Conservation (phyloP, 92 coral and sea anemone species). For the Desmophyllum pertusum region DNA sequence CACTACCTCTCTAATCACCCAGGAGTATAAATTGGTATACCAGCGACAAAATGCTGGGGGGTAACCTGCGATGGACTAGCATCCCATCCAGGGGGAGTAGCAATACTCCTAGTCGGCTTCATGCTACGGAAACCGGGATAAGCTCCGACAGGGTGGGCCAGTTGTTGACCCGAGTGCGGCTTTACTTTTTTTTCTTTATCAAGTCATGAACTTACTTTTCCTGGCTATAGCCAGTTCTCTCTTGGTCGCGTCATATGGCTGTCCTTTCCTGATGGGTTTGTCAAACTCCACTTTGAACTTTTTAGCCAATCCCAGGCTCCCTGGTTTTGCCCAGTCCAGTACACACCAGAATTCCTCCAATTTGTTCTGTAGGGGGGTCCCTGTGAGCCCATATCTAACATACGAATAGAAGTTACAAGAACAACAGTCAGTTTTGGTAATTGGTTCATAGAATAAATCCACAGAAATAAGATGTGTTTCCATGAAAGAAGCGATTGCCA, state of each 20-base stretch:
- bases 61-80: too few species aligned
- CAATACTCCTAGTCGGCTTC: too few species aligned
- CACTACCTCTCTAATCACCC: too few species aligned
- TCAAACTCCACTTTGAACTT: slow-evolving; percentile 67
- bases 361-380: slow-evolving; percentile 94
- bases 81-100: too few species aligned
- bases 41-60: too few species aligned
- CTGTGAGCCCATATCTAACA: slow-evolving; percentile 87
- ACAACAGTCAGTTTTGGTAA: not conserved
- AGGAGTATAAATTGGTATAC: too few species aligned
- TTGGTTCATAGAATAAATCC: not conserved
- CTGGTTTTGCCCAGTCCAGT: slow-evolving; percentile 97
- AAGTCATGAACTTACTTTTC: slow-evolving; percentile 83
- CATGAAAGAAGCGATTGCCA: not conserved
- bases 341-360: slow-evolving; percentile 94
- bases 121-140: too few species aligned
- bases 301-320: slow-evolving; percentile 79
- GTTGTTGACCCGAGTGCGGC: too few species aligned
- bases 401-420: not conserved
- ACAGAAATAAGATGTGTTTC: not conserved
- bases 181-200: too few species aligned
- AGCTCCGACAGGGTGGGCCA: too few species aligned
- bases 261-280: slow-evolving; percentile 84
- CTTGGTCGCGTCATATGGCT: slow-evolving; percentile 87
- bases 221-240: slow-evolving; percentile 91